Base-by-base conservation (phyloP, 1,140 invertebrate species). In the Lordiphosa mommai region DNA sequence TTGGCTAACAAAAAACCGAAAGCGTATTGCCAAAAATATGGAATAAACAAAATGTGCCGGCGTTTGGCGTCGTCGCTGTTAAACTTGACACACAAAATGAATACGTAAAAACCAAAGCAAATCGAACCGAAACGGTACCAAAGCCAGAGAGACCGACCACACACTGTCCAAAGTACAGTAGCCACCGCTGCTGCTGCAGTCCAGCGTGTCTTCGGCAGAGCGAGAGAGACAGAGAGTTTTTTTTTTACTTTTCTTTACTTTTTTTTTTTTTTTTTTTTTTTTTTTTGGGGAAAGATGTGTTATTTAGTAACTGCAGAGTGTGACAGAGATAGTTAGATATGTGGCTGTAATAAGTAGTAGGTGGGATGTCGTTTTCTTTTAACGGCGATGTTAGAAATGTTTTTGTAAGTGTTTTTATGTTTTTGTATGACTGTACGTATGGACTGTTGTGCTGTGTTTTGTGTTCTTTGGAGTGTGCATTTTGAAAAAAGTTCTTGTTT, bases 61-160 rank as follows among this genome's bases (percentile, higher is more conserved):
- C 76, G 76, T 82, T 82, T 82, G 76, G 76, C 76, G 76, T 82
- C 76, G 76, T 82, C 76, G 76, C 76, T 82, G 76, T 82, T 82
- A 84, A 82, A 82, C 76, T 82, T 76, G 76, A 84, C 76, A 82
- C 41, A 57, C 60, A 68, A 66, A 67, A 71, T 63, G 56, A 69
- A 76, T 58, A 66, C 46, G 47, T 47, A 71, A 51, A 58, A 67
- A 84, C 76, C 58, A 72, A 76, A 84, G 58, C 51, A 72, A 68
- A 72, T 71, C 61, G 50, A 59, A 32, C 57, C 34, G 44, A 38
- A 49, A 38, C 40, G 57, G 23, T 27, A 27, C 23, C 23, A 27
- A 27, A 27, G 23, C 23, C 23, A 27, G 23, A 27, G 23, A 27
- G 23, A 47, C 37, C 29, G 41, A 37, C 12, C 13, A 27, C 23